Base-by-base conservation (phyloP, 1,140 invertebrate species). In the Heliothis subflexa region DNA sequence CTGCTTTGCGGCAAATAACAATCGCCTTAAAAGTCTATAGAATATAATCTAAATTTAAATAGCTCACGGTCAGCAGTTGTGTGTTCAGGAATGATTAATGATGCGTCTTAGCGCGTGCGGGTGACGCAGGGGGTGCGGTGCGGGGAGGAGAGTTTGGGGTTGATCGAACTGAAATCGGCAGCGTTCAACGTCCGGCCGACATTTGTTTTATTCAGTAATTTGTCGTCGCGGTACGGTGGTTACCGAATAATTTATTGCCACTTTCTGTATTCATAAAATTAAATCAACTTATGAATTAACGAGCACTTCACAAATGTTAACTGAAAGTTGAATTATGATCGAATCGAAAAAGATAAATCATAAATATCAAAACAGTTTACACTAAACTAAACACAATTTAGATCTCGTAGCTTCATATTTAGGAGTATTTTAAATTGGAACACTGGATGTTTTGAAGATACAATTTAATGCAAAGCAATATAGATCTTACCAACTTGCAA, bases 151-250 rank as follows among this genome's bases (percentile, higher is more conserved):
- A 66, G 73, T n/a, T 40, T 66, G 86, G 89, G 90, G 92, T 93
- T 91, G 90, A 93, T 93, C 88, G 91, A 89, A 90, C 89, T 89
- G 86, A 91, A 91, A 90, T 91, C 88, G 85, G 86, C 86, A 85
- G 81, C 91, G 89, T 91, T 91, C 89, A 89, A 87, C 86, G 89
- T 81, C 86, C 85, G 81, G 72, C 82, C 83, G 80, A 81, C 84
- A 78, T 88, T 88, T 88, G 84, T 85, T 87, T 85, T 74, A 78
- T 78, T 61, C 74, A 81, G 78, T 80, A 82, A 88, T 87, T 85
- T 86, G 74, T 88, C 83, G 83, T 71, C 83, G 83, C 66, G 66
- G 74, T 64, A 80, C 81, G 78, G 81, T 81, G 68, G 66, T 73
- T 78, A 50, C 68, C 59, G 33, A 62, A 28, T 61, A 25, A 81